A percentile compares a stretch with the other conserved stretches of the same genome.
Evolutionary conservation across 1,140 invertebrate genomes (phyloP).

Genomic region (Atta colombica): DNA sequence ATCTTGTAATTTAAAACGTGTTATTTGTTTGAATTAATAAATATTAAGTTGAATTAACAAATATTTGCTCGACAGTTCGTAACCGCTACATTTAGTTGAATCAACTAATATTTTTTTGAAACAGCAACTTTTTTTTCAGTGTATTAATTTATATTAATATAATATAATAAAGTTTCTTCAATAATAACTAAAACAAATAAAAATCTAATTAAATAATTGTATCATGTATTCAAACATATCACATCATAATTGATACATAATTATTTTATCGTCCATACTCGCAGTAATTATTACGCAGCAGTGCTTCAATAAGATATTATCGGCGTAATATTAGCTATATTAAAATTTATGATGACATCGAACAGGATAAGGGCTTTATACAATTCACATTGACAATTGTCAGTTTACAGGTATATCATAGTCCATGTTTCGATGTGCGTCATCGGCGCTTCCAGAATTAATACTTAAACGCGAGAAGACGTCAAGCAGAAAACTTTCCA

Average conservation of each 20-base stretch:
- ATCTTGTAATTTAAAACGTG: too few species aligned
- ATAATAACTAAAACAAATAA: background rate
- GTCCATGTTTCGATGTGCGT: conserved; percentile 44
- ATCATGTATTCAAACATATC: background rate
- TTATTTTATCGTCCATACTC: background rate
- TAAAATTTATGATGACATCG: conserved; percentile 31
- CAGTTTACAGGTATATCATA: conserved; percentile 20
- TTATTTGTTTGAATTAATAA: background rate
- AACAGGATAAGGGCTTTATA: background rate
- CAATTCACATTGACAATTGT: conserved; percentile 38
- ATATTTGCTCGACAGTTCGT: too few species aligned
- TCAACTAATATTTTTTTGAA: too few species aligned
- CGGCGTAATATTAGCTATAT: background rate
- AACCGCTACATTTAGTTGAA: too few species aligned
- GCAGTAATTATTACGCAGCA: background rate
- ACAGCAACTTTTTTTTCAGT: too few species aligned
- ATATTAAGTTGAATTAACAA: too few species aligned
- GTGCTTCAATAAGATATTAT: conserved; percentile 16
- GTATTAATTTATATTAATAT: background rate
- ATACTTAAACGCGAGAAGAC: conserved; percentile 42
- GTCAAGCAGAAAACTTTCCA: conserved; percentile 36
- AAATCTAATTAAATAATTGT: background rate
- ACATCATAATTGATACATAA: conserved; percentile 11
- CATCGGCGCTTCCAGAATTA: conserved; percentile 54
- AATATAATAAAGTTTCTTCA: conserved; percentile 1